Conservation (phyloP, 2,888 invertebrate genomes). For the Pristionchus entomophagus region DNA sequence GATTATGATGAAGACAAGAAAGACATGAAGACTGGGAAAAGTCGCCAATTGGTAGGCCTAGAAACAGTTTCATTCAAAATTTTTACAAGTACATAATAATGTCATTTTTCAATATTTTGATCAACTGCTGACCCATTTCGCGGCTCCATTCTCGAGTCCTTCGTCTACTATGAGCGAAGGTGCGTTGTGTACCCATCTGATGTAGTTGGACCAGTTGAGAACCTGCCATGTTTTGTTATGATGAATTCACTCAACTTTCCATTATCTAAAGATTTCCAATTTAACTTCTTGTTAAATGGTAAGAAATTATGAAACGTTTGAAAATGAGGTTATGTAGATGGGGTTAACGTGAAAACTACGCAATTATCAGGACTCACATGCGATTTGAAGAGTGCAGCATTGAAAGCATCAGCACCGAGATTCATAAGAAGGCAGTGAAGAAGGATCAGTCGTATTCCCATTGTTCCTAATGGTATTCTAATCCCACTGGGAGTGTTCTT, state of each 20-base stretch:
- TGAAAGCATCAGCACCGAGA: not conserved
- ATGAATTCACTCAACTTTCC: not conserved
- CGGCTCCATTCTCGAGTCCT: not conserved
- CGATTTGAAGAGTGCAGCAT: not conserved
- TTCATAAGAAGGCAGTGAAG: not conserved
- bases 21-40: not conserved
- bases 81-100: too few species aligned
- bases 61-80: not conserved
- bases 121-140: not conserved
- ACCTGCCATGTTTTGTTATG: not conserved
- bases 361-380: not conserved
- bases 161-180: not conserved
- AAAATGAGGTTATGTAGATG: not conserved
- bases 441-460: too few species aligned
- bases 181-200: conserved; percentile 16
- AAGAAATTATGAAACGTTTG: not conserved
- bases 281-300: not conserved
- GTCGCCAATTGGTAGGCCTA: not conserved
- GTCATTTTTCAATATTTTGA: not conserved
- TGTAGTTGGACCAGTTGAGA: not conserved
- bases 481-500: too few species aligned
- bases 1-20: conserved; percentile 14
- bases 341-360: not conserved
- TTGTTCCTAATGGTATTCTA: too few species aligned
- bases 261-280: not conserved